Evolutionary conservation across 2,113 vertebrate species (phyloP).

Genomic region (Todiramphus saurophagus): DNA sequence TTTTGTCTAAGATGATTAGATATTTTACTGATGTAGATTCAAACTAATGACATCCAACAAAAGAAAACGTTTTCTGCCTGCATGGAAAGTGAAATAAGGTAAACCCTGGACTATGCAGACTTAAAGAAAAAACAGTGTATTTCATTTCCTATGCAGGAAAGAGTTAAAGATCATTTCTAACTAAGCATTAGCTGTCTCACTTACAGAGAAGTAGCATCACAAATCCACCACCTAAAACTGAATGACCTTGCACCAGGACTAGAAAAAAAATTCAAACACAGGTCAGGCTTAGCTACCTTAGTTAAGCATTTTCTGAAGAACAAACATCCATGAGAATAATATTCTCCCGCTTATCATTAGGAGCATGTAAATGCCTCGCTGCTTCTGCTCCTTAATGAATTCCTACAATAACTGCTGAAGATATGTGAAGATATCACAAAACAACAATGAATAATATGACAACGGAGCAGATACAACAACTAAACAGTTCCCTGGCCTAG

Average conservation of each 20-base stretch:
- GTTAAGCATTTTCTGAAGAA: background rate
- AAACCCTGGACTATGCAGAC: background rate
- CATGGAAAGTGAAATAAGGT: background rate
- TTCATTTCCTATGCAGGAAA: background rate
- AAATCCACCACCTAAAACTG: background rate
- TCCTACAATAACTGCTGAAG: background rate
- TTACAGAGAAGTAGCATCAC: background rate
- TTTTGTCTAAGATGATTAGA: background rate
- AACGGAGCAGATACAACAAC: conserved; percentile 4
- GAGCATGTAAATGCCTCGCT: background rate
- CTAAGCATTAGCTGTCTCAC: background rate
- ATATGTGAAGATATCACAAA: background rate
- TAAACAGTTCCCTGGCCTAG: background rate
- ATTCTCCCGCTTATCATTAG: background rate
- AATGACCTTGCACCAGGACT: background rate
- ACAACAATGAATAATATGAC: background rate
- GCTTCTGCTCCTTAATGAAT: conserved; percentile 24
- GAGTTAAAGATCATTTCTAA: background rate
- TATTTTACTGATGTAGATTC: background rate
- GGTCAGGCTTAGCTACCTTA: background rate
- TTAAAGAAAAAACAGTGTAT: background rate
- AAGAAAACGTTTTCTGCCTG: background rate
- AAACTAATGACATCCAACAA: background rate
- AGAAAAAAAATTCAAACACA: background rate
- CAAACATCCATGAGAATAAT: background rate